These are phyloP conservation scores for Tholera decimalis DNA, from an alignment of 2,888 invertebrate genomes.

Conservation along the genomic window DNA sequence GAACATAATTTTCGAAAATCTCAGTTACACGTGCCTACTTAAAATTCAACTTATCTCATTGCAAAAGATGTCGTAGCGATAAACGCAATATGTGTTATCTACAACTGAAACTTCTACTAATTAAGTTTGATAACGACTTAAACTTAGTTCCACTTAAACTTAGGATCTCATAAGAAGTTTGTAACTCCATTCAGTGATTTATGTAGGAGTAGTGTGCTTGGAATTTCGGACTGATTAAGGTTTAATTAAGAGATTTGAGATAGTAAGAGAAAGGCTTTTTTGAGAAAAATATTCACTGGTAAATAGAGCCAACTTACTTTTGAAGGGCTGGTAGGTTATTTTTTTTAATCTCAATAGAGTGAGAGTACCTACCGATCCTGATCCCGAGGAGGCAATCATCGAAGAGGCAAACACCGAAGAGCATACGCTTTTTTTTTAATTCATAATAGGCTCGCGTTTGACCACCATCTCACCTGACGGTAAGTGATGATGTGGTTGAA, in stretches of 20 bases:
- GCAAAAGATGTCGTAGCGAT: constrained; percentile 6
- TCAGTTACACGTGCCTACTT: neutral
- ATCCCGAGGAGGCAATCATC: no score
- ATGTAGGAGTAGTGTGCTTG: constrained; percentile 20
- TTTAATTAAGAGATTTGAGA: neutral
- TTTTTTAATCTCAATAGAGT: no score
- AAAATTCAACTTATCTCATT: constrained; percentile 10
- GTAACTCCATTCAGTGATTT: constrained; percentile 43
- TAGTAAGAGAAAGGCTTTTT: neutral
- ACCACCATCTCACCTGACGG: no score
- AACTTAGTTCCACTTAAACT: constrained; percentile 51
- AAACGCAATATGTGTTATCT: constrained; percentile 37
- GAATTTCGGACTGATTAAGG: constrained; percentile 2
- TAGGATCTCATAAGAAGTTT: constrained; percentile 52
- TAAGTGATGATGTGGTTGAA: no score
- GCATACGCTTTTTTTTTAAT: no score
- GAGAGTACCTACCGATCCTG: no score
- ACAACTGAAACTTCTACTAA: constrained; percentile 41
- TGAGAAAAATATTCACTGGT: neutral
- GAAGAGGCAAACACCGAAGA: no score
- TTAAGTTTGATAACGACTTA: constrained; percentile 42
- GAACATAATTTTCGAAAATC: no score
- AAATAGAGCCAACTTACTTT: neutral
- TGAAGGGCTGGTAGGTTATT: no score
- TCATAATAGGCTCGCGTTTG: no score